Conservation (phyloP, 2,797 vertebrate species). For the Eptatretus atami region DNA sequence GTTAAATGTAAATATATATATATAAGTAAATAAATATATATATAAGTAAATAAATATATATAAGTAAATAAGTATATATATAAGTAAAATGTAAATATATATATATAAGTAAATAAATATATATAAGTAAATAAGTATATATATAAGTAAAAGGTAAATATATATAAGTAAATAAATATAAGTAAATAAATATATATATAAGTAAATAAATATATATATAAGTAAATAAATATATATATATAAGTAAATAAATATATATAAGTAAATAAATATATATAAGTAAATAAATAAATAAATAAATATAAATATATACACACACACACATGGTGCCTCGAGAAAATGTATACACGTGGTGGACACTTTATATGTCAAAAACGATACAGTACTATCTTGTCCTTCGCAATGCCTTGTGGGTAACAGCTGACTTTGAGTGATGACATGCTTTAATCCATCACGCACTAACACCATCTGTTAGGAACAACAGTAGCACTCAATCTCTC, state of each 20-base stretch:
- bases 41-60: not conserved
- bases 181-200: not conserved
- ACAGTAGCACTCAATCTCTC: too few species aligned
- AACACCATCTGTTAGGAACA: too few species aligned
- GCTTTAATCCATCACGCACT: too few species aligned
- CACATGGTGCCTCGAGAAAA: not conserved
- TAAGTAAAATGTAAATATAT: too few species aligned
- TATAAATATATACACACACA: not conserved
- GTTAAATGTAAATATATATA: not conserved
- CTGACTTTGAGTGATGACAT: too few species aligned
- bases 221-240: too few species aligned
- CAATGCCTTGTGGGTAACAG: too few species aligned
- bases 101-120: not conserved
- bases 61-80: not conserved
- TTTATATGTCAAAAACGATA: too few species aligned
- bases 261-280: not conserved
- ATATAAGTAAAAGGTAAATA: not conserved
- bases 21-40: not conserved
- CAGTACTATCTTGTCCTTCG: too few species aligned
- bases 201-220: not conserved
- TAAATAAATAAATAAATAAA: too few species aligned
- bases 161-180: not conserved
- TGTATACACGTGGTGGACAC: too few species aligned
- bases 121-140: not conserved
- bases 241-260: not conserved